These are phyloP conservation scores for Hystrix cristata DNA, from an alignment of 2,113 vertebrate species.

Conservation along the genomic window DNA sequence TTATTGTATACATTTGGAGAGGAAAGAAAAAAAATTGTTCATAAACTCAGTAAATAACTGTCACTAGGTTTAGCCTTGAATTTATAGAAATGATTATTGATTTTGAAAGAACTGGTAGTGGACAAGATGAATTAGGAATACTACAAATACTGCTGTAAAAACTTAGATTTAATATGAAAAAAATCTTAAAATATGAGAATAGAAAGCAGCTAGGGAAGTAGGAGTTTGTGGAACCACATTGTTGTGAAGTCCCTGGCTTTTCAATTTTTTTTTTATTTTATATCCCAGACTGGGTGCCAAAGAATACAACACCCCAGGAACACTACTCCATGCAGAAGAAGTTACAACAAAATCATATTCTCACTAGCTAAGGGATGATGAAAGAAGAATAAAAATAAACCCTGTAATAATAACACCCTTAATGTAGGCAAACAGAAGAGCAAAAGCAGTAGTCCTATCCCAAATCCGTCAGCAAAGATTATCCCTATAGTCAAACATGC, in stretches of 20 bases:
- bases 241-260: not conserved
- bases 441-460: not conserved
- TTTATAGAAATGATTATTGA: not conserved
- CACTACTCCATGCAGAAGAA: not conserved
- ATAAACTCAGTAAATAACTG: not conserved
- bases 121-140: not conserved
- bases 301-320: not conserved
- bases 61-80: not conserved
- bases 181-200: not conserved
- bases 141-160: not conserved
- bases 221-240: not conserved
- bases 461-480: not conserved
- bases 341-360: not conserved
- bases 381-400: not conserved
- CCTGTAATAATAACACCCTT: not conserved
- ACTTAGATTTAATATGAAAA: not conserved
- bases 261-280: not conserved
- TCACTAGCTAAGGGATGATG: not conserved
- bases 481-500: not conserved
- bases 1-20: not conserved
- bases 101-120: not conserved
- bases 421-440: not conserved
- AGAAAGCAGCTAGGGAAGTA: not conserved
- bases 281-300: not conserved
- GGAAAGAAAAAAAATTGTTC: not conserved